Base-by-base conservation (phyloP, 2,113 vertebrate genomes). In the Rhadina sibilatrix region DNA sequence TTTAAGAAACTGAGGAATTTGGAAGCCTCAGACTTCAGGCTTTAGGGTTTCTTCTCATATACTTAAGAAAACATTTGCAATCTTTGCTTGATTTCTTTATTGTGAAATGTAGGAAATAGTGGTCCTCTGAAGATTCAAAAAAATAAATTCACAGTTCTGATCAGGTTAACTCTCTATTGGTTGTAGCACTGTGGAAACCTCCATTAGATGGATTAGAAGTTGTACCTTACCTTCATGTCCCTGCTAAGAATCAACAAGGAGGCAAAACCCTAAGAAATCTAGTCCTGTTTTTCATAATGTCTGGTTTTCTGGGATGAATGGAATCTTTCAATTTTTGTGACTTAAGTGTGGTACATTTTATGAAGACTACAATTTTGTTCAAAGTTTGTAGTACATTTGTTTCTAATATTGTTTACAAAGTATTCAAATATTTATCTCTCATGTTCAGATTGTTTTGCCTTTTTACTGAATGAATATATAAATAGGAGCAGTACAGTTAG, bases 351-450 rank as follows among this genome's bases (percentile, higher is more conserved):
- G 28, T 53, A 40, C 5, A 10, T 69, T 90, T 90, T 83, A 68
- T 44, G 28, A 68, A n/a, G 53, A 65, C 49, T 72, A 37, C 15
- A 69, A 9, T 88, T 90, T 70, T 4, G 3, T 42, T 35, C 65
- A 8, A 75, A 57, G 30, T 72, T 77, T 72, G 8, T 68, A 71
- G 53, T 56, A 60, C 7, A 25, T 79, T 82, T 69, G 27, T 68
- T 94, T 83, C 49, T 64, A 57, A 53, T 89, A n/a, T 44, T 65
- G 49, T 69, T 88, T 76, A 60, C 53, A 44, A 38, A 83, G 10
- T 72, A 69, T 86, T 83, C 33, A 72, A 68, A 52, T 79, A 54
- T 78, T 96, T 95, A 30, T 83, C 30, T 82, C 20, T 82, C 23
- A 18, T 63, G 33, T 76, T 64, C 35, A 60, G 25, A 49, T 74